Percentiles rank a stretch among this genome's conserved stretches.
Conservation (phyloP, 64 coral and sea anemone genomes). For the Catalaphyllia jardinei region DNA sequence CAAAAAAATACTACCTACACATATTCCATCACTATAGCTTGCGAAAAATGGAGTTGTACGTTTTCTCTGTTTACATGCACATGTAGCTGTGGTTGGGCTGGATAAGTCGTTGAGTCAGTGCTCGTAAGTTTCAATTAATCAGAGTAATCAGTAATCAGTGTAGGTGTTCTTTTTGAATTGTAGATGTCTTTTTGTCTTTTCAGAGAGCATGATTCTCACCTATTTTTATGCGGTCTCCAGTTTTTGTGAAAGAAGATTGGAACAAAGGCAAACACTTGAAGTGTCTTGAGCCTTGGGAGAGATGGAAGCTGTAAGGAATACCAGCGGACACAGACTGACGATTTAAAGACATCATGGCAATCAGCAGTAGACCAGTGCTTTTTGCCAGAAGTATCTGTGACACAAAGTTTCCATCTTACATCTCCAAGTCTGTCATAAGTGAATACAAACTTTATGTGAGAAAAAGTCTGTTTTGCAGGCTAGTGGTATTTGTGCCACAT, state of each 20-base stretch:
- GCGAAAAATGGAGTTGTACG: no score
- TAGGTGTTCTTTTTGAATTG: background rate
- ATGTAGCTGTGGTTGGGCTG: no score
- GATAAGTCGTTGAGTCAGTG: no score
- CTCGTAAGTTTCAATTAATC: no score
- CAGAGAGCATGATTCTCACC: slow-evolving; percentile 39
- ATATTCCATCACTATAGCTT: no score
- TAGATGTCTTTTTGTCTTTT: background rate
- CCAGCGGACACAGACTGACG: slow-evolving; percentile 79
- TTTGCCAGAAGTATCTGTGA: slow-evolving; percentile 80
- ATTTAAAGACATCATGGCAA: slow-evolving; percentile 59
- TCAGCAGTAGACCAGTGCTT: slow-evolving; percentile 56
- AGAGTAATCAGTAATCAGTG: no score
- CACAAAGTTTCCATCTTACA: slow-evolving; percentile 77
- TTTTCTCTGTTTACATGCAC: no score
- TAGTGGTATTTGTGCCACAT: no score
- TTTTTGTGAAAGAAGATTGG: slow-evolving; percentile 87
- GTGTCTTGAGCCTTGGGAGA: slow-evolving; percentile 50
- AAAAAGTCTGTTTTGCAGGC: no score
- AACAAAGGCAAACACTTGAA: slow-evolving; percentile 76
- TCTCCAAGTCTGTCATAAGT: slow-evolving; percentile 38
- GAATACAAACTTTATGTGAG: no score
- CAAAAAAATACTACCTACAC: no score
- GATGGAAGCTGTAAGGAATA: slow-evolving; percentile 73
- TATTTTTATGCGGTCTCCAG: slow-evolving; percentile 84